Evolutionary conservation across 1,140 invertebrate genomes (phyloP), one percentile per base, ranked within the genome.

Genomic region (Caenorhabditis inopinata): DNA sequence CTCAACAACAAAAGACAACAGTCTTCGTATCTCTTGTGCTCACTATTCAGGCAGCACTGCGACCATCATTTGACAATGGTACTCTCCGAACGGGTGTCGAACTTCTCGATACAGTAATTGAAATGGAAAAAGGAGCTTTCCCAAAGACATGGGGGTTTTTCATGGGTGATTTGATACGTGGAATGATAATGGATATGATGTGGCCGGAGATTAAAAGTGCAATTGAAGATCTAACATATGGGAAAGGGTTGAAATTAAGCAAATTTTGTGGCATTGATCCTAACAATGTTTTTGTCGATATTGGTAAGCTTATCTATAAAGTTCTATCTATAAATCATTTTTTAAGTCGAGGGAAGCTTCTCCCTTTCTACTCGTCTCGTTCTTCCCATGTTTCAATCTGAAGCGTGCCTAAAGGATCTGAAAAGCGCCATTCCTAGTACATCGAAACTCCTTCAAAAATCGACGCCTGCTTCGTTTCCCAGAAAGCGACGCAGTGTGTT

Each of bases 171-270:
- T 74, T 87, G 16, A 85, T 87, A 16, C 76, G 85, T 74, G 86
- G 84, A 48, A 86, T 87, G 87, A 84, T 87, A 42, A 82, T 85
- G 79, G 87, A 88, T 48, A 85, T 88, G 32, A 84, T 88, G 16
- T 88, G 87, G 87, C 87, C 87, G 7, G 82, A 78, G 32, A 76
- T 88, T 12, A 86, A 87, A 47, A 82, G 79, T 46, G 83, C 85
- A 29, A 84, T 88, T 42, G 87, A 88, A 79, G 81, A 82, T 42
- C 68, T 88, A 7, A 85, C 73, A 25, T 86, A 88, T 47, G 76
- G 76, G 12, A 83, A 88, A 29, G 87, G 87, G 14, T 48, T 88
- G 23, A 76, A 77, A 74, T 81, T 88, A 23, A 83, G 86, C 23
- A 45, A 74, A 9, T 35, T 78, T 16, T 88, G 87, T 78, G 87